Base-by-base conservation (phyloP, 2,888 invertebrate genomes). In the Ormyrus rosae region DNA sequence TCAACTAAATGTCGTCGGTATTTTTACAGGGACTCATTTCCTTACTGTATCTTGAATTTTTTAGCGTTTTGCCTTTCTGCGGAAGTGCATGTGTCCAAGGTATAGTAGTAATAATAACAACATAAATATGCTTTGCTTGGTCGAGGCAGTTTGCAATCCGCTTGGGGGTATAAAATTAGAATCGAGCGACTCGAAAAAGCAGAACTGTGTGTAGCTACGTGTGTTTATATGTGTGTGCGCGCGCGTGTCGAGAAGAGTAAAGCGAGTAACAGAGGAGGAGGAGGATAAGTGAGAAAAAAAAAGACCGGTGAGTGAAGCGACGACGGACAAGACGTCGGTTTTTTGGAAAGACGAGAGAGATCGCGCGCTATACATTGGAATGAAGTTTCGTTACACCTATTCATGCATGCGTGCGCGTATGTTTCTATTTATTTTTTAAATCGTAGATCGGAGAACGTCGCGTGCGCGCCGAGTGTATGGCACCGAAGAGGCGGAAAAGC, bases 121-220 rank as follows among this genome's bases (percentile, higher is more conserved):
- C 13, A 53, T 34, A 34, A 34, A 34, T 51, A 67, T 76, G 6
- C 34, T 56, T 19, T 65, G 68, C 19, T 74, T 56, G 55, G 58
- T 69, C 19, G 72, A 69, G 70, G 61, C 48, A 77, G 53, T 75
- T 72, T 63, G 56, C 60, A 72, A 55, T 56, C 51, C 61, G 58
- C 53, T 64, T 61, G 34, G 48, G 13, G 45, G 19, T 60, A 61
- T 19, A 67, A 72, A 76, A 80, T 80, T 75, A 80, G 58, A 71
- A 65, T 76, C 67, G 74, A 80, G 55, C 71, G 55, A 75, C 65
- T 75, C 80, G 75, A 64, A 68, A 65, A 70, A 70, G 74, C 74
- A 55, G 34, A 34, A 67, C 51, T 70, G 56, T 56, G 45, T 50
- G 55, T 64, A 10, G 60, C 48, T 63, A 63, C 10, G 13, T 63